A percentile compares a stretch with the other conserved stretches of the same genome.
Conservation (phyloP, 2,113 vertebrate genomes). For the Hydrochoerus hydrochaeris region DNA sequence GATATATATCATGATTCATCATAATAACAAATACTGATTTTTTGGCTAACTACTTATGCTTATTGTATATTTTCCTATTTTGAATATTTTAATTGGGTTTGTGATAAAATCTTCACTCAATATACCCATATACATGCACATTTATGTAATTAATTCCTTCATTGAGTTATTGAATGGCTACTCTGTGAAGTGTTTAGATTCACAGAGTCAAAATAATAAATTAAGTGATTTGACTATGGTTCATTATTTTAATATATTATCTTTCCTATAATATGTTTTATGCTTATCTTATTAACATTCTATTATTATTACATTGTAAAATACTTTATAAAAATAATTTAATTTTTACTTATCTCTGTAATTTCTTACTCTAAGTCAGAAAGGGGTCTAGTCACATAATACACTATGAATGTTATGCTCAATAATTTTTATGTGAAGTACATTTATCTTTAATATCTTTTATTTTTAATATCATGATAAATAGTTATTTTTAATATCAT, state of each 20-base stretch:
- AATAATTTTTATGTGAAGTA: neutral
- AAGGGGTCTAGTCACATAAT: neutral
- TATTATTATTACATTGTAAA: neutral
- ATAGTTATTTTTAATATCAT: neutral
- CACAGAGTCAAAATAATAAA: neutral
- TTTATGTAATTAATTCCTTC: neutral
- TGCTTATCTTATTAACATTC: neutral
- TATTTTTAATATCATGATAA: neutral
- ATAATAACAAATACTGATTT: neutral
- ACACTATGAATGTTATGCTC: neutral
- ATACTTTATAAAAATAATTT: neutral
- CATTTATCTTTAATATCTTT: neutral
- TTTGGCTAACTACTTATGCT: neutral
- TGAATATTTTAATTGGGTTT: neutral
- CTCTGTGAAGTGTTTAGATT: neutral
- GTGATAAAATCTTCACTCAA: neutral
- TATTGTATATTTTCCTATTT: neutral
- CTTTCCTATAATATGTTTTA: neutral
- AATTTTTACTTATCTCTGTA: neutral
- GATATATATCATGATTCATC: neutral
- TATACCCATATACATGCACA: neutral
- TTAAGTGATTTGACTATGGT: neutral
- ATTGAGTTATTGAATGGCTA: neutral
- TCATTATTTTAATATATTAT: neutral
- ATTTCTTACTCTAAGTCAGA: neutral